phyloP scores from a whole-genome alignment of 2,888 invertebrate species.

The Pocota personata region DNA sequence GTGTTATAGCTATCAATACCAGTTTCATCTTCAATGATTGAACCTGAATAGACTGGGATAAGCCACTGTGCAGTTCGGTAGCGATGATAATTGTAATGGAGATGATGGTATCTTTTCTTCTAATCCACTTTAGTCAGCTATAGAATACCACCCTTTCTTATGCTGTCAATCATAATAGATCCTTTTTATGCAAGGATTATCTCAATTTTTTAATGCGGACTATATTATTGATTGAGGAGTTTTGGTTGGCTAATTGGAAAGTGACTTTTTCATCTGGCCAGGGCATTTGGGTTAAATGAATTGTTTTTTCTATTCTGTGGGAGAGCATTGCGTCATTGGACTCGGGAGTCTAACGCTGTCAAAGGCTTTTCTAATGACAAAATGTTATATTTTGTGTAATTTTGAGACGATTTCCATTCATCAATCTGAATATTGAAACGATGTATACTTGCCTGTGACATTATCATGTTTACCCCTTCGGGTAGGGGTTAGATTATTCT shows the following conservation, averaged over 20 bases:
- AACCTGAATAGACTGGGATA: conserved; percentile 57
- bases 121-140: conserved; percentile 63
- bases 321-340: background rate
- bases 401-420: too few relatives aligned
- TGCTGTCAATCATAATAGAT: conserved; percentile 43
- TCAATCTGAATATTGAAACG: too few relatives aligned
- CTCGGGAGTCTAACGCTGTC: background rate
- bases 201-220: background rate
- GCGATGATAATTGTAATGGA: conserved; percentile 73
- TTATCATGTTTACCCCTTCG: too few relatives aligned
- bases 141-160: background rate
- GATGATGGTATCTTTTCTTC: conserved; percentile 61
- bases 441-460: too few relatives aligned
- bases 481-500: too few relatives aligned
- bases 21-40: conserved; percentile 61
- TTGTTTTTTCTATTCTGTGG: background rate
- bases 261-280: background rate
- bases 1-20: conserved; percentile 56
- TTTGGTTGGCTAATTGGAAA: background rate
- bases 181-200: background rate
- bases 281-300: background rate
- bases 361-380: background rate
- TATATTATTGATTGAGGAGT: conserved; percentile 16
- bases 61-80: conserved; percentile 50
- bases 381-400: too few relatives aligned